A percentile compares a stretch with the other conserved stretches of the same genome.
Evolutionary conservation across 2,888 invertebrate species (phyloP).

Genomic region (Epinotia nisella): DNA sequence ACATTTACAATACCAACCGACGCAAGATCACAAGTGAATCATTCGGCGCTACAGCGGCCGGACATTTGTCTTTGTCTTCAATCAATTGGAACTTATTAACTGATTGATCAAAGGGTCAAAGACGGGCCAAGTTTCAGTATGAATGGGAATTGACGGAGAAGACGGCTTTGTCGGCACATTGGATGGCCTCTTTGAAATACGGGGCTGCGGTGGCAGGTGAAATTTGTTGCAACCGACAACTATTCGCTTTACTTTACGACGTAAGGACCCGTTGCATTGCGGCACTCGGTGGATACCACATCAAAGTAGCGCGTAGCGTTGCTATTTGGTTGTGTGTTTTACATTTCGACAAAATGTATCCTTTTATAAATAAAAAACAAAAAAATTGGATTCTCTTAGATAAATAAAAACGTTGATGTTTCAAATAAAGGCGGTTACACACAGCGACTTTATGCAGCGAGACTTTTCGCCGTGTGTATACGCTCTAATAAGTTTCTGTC

Average conservation of each 20-base stretch:
- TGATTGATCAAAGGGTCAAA: constrained; percentile 63
- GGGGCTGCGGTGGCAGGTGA: constrained; percentile 19
- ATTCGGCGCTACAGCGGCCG: constrained; percentile 53
- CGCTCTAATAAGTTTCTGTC: too few species aligned
- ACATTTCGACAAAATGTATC: neutral
- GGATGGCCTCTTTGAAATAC: constrained; percentile 21
- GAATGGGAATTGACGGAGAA: constrained; percentile 35
- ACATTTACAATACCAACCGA: constrained; percentile 59
- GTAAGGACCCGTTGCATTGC: constrained; percentile 27
- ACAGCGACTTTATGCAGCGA: too few species aligned
- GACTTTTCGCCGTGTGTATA: too few species aligned
- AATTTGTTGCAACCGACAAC: constrained; percentile 18
- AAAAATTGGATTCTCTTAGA: neutral
- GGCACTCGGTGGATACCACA: constrained; percentile 19
- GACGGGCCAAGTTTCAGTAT: constrained; percentile 50
- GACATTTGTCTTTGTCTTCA: constrained; percentile 49
- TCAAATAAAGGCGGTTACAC: neutral
- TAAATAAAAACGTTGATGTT: neutral
- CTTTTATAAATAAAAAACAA: neutral
- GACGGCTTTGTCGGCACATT: constrained; percentile 19
- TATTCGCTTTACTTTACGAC: constrained; percentile 25
- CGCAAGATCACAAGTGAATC: constrained; percentile 56
- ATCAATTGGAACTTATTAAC: constrained; percentile 72
- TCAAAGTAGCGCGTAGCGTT: constrained; percentile 11
- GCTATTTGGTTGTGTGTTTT: neutral